These are phyloP conservation scores for Emydoidea blandingii DNA, from an alignment of 2,797 vertebrate species.

Conservation along the genomic window DNA sequence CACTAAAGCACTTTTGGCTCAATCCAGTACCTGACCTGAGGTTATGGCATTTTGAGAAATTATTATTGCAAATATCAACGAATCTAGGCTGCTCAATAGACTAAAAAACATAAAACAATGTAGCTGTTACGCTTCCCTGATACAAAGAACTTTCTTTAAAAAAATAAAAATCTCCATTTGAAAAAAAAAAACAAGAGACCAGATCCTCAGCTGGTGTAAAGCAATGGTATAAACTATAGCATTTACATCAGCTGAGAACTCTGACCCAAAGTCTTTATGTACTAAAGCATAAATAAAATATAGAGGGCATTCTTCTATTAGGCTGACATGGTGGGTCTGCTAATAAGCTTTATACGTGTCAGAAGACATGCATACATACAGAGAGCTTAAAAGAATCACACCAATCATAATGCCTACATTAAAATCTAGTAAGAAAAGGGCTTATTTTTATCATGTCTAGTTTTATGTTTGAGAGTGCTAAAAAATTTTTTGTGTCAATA, in stretches of 20 bases:
- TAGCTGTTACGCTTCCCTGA: too few species aligned
- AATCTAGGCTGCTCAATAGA: not conserved
- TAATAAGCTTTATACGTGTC: rapidly evolving
- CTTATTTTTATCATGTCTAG: not conserved
- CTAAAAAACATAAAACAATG: not conserved
- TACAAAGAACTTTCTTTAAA: too few species aligned
- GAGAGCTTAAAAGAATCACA: not conserved
- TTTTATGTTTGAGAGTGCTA: not conserved
- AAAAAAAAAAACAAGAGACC: too few species aligned
- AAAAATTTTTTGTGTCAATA: too few species aligned
- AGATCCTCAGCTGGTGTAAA: too few species aligned
- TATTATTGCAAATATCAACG: not conserved
- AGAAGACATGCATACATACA: not conserved
- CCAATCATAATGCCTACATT: not conserved
- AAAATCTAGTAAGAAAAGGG: not conserved
- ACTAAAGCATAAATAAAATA: not conserved
- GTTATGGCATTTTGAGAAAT: not conserved
- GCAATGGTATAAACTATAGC: too few species aligned
- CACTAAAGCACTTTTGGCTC: not conserved
- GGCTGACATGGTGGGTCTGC: not conserved
- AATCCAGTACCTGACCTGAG: not conserved
- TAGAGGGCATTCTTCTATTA: rapidly evolving
- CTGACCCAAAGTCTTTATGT: not conserved
- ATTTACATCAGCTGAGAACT: not conserved
- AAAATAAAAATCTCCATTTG: too few species aligned